A percentile compares a stretch with the other conserved stretches of the same genome.
phyloP scores from a whole-genome alignment of 2,888 invertebrate species.

The Lasius fuliginosus region DNA sequence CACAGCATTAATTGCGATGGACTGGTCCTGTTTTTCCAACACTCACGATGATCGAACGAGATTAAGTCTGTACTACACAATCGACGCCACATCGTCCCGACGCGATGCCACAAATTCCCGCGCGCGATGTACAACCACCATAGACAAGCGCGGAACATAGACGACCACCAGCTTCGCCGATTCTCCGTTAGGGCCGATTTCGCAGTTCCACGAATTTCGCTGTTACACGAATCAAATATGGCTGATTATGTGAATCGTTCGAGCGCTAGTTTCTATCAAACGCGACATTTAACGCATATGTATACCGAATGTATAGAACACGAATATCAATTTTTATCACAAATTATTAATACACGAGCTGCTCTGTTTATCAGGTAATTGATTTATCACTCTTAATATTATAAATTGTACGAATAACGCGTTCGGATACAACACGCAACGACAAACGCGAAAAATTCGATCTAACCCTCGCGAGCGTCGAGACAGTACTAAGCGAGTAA shows the following conservation, averaged over 20 bases:
- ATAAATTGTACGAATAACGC: not conserved
- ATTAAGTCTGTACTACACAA: not conserved
- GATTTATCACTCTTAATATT: not conserved
- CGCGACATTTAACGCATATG: not conserved
- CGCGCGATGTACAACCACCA: not conserved
- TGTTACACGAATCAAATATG: not conserved
- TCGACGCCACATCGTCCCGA: not conserved
- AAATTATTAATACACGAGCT: not conserved
- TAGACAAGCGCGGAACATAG: not conserved
- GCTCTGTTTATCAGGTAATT: not conserved
- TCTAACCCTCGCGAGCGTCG: not conserved
- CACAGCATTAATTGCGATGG: not conserved
- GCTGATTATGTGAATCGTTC: not conserved
- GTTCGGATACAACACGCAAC: not conserved
- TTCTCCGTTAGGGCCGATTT: not conserved
- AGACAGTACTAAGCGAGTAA: constrained; percentile 2
- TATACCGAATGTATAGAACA: not conserved
- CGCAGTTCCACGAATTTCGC: not conserved
- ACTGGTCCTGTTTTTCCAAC: not conserved
- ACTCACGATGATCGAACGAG: not conserved
- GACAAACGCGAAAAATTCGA: not conserved
- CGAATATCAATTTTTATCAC: not conserved
- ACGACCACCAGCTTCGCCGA: not conserved
- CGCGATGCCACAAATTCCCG: not conserved
- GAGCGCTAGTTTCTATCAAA: not conserved